These are phyloP conservation scores for Astropecten irregularis DNA, from an alignment of 53 echinoderm and acorn worm species.

Conservation along the genomic window DNA sequence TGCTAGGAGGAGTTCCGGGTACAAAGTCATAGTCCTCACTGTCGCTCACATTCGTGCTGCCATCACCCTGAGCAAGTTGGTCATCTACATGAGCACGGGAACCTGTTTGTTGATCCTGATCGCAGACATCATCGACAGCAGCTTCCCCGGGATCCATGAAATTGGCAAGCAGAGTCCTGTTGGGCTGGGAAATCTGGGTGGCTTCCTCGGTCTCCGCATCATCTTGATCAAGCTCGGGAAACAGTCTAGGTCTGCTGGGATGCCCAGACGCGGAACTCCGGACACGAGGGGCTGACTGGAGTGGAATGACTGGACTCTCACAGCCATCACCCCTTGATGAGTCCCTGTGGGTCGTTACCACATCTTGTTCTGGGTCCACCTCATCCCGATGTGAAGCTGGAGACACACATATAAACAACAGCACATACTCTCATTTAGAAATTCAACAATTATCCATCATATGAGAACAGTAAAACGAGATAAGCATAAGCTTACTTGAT, in stretches of 20 bases:
- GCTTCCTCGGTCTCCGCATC: background rate
- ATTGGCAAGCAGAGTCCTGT: constrained; percentile 69
- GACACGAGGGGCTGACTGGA: constrained; percentile 1
- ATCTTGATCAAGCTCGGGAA: background rate
- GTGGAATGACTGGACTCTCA: constrained; percentile 41
- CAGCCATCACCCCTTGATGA: background rate
- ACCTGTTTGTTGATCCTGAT: no score
- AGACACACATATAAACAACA: no score
- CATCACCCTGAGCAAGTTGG: background rate
- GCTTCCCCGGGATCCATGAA: constrained; percentile 33
- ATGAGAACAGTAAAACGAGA: no score
- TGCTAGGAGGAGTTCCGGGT: constrained; percentile 88
- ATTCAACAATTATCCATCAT: no score
- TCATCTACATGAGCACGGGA: background rate
- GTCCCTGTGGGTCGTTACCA: background rate
- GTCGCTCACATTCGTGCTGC: constrained; percentile 22
- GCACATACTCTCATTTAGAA: no score
- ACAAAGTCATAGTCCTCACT: constrained; percentile 80
- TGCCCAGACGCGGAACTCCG: background rate
- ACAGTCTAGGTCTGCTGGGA: constrained; percentile 19
- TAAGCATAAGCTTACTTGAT: background rate
- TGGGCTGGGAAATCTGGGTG: constrained; percentile 15
- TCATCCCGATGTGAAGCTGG: background rate
- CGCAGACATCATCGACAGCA: background rate
- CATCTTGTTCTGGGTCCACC: background rate